A percentile compares a stretch with the other conserved stretches of the same genome.
Conservation (phyloP, 2,888 invertebrate species). For the Pheosia tremula region DNA sequence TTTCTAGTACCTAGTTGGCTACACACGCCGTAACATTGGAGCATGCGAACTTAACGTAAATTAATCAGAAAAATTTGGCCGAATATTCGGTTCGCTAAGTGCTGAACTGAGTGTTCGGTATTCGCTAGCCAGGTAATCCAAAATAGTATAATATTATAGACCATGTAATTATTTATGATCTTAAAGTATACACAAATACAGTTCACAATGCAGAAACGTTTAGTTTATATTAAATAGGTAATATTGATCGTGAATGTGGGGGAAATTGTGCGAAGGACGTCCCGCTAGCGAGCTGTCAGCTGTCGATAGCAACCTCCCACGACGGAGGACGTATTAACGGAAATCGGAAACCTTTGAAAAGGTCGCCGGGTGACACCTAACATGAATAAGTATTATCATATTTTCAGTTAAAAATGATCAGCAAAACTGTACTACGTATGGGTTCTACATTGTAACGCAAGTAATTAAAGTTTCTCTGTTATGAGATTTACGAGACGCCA, state of each 20-base stretch:
- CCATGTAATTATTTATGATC: conserved; percentile 25
- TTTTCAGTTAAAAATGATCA: no score
- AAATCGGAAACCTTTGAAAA: conserved; percentile 40
- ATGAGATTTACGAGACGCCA: no score
- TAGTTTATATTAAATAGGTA: conserved; percentile 20
- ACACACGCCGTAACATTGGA: no score
- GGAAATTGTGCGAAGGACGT: conserved; percentile 39
- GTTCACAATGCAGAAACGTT: conserved; percentile 15
- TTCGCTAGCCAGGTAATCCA: no score
- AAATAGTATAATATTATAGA: conserved; percentile 16
- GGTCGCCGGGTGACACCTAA: conserved; percentile 15
- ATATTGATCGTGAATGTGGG: conserved; percentile 34
- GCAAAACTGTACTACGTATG: no score
- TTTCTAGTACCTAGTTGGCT: no score
- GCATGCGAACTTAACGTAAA: no score
- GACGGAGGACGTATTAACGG: conserved; percentile 38
- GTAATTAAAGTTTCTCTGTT: no score
- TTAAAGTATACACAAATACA: conserved; percentile 20
- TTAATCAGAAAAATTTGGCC: conserved; percentile 15
- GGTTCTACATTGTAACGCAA: no score
- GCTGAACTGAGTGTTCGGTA: no score
- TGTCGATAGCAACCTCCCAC: conserved; percentile 51
- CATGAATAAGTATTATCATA: no score
- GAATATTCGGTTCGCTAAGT: background rate
- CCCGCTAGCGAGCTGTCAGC: conserved; percentile 31